Base-by-base conservation (phyloP, 2,888 invertebrate genomes). In the Temnothorax ravouxi region DNA sequence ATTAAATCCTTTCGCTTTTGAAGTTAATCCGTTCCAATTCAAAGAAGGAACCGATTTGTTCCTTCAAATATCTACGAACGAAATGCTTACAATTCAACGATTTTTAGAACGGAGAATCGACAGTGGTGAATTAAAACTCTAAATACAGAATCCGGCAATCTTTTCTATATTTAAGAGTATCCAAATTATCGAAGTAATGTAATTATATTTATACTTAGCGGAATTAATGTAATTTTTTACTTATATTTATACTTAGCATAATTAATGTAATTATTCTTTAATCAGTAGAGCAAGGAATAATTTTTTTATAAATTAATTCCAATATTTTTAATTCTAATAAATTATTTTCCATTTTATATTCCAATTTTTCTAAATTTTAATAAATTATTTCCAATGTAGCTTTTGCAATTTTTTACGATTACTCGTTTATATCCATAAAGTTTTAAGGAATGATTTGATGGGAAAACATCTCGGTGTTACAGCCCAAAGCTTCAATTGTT, bases 1-100 rank as follows among this genome's bases (percentile, higher is more conserved):
- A 52, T 72, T 56, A 69, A 52, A 50, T 61, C 21, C n/a, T n/a
- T 34, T 61, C 9, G 15, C n/a, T 61, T n/a, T 61, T 59, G 8
- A 11, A n/a, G 1, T n/a, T 47, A 47, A 61, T 34, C 34, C 8
- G 3, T 34, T 75, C 21, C 15, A 3, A 62, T 50, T 2, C 50
- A 6, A 50, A 6, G 18, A 50, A 6, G 25, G 25, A 47, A 15
- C 5, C 0, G 15, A n/a, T 25, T n/a, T 50, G 34, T 15, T 13
- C 4, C 21, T 75, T 50, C 62, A 47, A 62, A 62, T 75, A 75
- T 61, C 1, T 11, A 47, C 3, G 44, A 41, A 47, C 6, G 61
- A 56, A 3, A 25, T 3, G 21, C 18, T 34, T 21, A 15, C 15
- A n/a, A 21, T 44, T 11, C 34, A 75, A 47, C 8, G 21, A 44